Conservation (phyloP, 2,888 invertebrate species). For the Tenthredo livida region DNA sequence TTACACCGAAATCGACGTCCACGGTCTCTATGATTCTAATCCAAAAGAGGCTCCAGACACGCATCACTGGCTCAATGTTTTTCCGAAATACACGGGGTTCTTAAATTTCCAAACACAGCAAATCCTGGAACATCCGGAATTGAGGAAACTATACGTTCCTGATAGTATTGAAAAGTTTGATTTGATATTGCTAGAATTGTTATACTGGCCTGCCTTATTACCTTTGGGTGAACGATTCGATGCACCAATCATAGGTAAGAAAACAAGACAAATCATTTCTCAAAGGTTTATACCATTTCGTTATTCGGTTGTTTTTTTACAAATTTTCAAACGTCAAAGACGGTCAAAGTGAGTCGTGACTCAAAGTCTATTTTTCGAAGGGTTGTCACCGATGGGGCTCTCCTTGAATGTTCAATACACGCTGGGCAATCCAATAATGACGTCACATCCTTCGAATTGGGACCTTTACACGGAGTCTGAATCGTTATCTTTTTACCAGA, state of each 20-base stretch:
- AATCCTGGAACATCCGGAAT: constrained; percentile 12
- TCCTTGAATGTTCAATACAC: constrained; percentile 79
- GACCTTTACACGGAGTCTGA: constrained; percentile 4
- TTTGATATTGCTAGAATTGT: constrained; percentile 81
- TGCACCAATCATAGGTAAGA: constrained; percentile 78
- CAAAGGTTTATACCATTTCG: background rate
- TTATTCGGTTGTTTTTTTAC: background rate
- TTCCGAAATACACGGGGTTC: background rate
- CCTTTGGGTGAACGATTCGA: constrained; percentile 80
- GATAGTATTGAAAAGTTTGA: constrained; percentile 79
- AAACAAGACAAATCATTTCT: background rate
- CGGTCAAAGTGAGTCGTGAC: background rate
- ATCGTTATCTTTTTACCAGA: constrained; percentile 45
- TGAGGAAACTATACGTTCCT: constrained; percentile 34
- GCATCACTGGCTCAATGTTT: background rate
- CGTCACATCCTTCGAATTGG: constrained; percentile 74
- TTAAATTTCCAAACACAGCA: background rate
- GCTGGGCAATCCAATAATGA: constrained; percentile 78
- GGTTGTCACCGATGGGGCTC: constrained; percentile 79
- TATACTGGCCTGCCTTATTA: constrained; percentile 78
- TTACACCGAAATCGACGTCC: constrained; percentile 76
- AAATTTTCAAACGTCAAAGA: background rate
- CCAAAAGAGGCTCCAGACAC: background rate
- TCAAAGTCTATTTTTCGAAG: background rate
- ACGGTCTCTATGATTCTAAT: constrained; percentile 58